Base-by-base conservation (phyloP, 2,888 invertebrate species). In the Melanostoma scalare region DNA sequence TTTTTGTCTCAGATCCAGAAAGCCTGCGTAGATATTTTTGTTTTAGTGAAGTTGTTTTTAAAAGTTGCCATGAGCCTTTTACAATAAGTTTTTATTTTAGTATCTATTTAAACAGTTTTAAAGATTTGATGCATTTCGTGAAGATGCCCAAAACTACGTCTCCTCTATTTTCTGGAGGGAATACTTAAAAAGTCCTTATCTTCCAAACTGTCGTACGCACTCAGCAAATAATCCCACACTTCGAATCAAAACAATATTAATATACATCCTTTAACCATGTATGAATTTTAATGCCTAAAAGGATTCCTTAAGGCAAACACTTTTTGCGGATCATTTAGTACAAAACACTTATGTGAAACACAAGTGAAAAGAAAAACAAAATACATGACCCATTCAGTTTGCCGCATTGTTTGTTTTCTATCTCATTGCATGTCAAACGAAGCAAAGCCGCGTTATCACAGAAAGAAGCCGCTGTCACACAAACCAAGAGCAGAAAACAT, bases 381-480 rank as follows among this genome's bases (percentile, higher is more conserved):
- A 30, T 50, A 42, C 44, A 30, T 65, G 46, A 61, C 35, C 75
- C 55, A 69, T 56, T 69, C 38, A 74, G 38, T 46, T n/a, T 30
- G 50, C 9, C 38, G 50, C 10, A 71, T 31, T 81, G 55, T 81
- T 81, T 81, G 81, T 40, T 38, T 76, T 72, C 60, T 61, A 76
- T 81, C 48, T 69, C 10, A 69, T 68, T 74, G 56, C 44, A 74
- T 82, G 73, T 63, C 73, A 73, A 63, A 58, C 33, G 74, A 40
- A 63, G 61, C 44, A n/a, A 8, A 58, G 38, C 3, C 30, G 38
- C 60, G 75, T 69, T 61, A 61, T 69, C 75, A 63, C 31, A 65
- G n/a, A 60, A 67, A 72, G 53, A 58, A 68, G 61, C 52, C 73
- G 68, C 68, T 76, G 67, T 63, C 72, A 68, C 50, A 72, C 52